Evolutionary conservation across 2,797 vertebrate genomes (phyloP).

Genomic region (Otolemur crassicaudatus): DNA sequence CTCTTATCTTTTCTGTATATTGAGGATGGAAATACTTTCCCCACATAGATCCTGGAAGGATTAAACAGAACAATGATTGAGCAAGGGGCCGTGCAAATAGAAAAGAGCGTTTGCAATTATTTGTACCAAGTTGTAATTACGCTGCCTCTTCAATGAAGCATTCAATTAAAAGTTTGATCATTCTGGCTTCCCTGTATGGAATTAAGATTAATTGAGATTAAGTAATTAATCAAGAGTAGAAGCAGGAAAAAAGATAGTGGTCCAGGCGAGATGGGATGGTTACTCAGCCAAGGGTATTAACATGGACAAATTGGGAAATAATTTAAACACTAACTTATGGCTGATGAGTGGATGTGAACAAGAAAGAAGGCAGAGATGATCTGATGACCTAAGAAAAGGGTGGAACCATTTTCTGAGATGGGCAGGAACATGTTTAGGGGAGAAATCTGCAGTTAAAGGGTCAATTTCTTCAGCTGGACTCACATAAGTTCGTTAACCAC

Average conservation of each 20-base stretch:
- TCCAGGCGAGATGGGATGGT: not conserved
- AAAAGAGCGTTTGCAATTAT: not conserved
- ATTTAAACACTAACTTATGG: not conserved
- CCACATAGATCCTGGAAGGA: not conserved
- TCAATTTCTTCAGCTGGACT: not conserved
- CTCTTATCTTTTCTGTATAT: not conserved
- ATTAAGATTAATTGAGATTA: not conserved
- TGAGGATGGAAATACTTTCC: not conserved
- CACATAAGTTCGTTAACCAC: not conserved
- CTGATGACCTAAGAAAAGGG: not conserved
- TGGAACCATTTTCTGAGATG: not conserved
- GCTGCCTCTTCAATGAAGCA: not conserved
- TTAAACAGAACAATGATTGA: not conserved
- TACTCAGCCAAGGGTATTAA: not conserved
- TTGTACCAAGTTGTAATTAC: not conserved
- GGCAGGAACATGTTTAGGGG: not conserved
- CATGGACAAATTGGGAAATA: not conserved
- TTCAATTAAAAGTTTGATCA: not conserved
- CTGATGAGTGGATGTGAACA: not conserved
- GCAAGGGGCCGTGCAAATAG: not conserved
- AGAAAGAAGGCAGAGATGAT: not conserved
- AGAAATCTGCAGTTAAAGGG: not conserved
- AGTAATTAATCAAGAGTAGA: not conserved
- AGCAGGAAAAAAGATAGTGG: not conserved
- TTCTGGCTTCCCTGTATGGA: not conserved